Base-by-base conservation (phyloP, 2,113 vertebrate genomes). In the Columba janthina region DNA sequence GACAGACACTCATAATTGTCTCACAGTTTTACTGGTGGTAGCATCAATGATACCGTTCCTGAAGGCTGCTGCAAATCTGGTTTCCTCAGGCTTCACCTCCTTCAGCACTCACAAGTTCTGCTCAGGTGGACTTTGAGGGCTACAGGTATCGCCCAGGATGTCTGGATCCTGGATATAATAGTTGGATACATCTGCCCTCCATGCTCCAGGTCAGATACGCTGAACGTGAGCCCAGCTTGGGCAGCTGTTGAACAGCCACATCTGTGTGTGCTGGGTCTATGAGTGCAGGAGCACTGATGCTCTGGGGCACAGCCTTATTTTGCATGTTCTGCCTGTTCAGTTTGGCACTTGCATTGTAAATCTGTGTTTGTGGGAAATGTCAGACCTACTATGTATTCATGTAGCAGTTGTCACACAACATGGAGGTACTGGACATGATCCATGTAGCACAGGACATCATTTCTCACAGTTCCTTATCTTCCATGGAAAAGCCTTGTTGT, bases 281-380 rank as follows among this genome's bases (percentile, higher is more conserved):
- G 42, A 12, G 42, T 42, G 42, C 42, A 42, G 40, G 42, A 42
- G 42, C 42, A 16, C 42, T 16, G 42, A 16, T 42, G 42, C 42
- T 42, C 14, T 42, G 42, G 15, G 42, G n/a, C 24, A 11, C 15
- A 40, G 40, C 11, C 29, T n/a, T 48, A 18, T 32, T 48, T 7
- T 18, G 28, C 10, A 3, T 20, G 8, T 58, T 58, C 19, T 57
- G 15, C 19, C 7, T 5, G 3, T 40, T 40, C 71, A 1, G 0
- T 58, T 38, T 50, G 51, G 53, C n/a, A 34, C 25, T 5, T 1
- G 15, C 40, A 34, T 32, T 22, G 25, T 66, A 67, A 34, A 34
- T 25, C 29, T 40, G 10, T 28, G 15, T 26, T 74, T n/a, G n/a
- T 40, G 65, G 51, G 51, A 28, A 48, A n/a, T 11, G 28, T 56